Percentiles rank a stretch among this genome's conserved stretches.
These are phyloP conservation scores for Anorthoa munda DNA, from an alignment of 2,888 invertebrate species.

Conservation along the genomic window DNA sequence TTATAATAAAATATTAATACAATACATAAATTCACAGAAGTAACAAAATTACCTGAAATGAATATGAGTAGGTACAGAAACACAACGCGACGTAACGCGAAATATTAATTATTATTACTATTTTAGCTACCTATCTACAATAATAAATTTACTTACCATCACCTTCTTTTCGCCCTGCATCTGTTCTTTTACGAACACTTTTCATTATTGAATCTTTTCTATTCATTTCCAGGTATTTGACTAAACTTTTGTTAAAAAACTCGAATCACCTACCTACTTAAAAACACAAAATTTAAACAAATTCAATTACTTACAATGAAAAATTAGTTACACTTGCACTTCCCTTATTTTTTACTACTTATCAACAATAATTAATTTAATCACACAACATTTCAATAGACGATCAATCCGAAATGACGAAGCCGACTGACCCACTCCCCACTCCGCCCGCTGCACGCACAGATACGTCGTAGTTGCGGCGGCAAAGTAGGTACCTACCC, in stretches of 20 bases:
- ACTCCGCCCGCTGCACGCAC: too few species aligned
- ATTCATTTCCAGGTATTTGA: conserved; percentile 38
- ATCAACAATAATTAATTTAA: too few species aligned
- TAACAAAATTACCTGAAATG: conserved; percentile 29
- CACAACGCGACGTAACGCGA: conserved; percentile 44
- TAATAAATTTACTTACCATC: conserved; percentile 43
- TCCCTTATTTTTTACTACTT: too few species aligned
- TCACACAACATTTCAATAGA: too few species aligned
- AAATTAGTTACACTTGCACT: too few species aligned
- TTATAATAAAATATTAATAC: conserved; percentile 34
- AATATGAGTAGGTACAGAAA: conserved; percentile 32
- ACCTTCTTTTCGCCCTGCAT: conserved; percentile 37
- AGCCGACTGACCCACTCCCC: too few species aligned
- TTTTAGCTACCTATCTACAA: conserved; percentile 28
- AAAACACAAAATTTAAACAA: conserved; percentile 39
- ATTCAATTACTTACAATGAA: too few species aligned
- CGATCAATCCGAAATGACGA: too few species aligned
- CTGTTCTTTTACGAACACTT: conserved; percentile 43
- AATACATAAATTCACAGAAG: conserved; percentile 39
- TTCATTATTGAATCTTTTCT: conserved; percentile 42
- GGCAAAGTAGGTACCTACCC: too few species aligned
- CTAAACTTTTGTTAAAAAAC: conserved; percentile 41
- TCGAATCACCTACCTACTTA: conserved; percentile 29
- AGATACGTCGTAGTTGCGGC: too few species aligned
- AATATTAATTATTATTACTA: conserved; percentile 42